Evolutionary conservation across 2,113 vertebrate species (phyloP).

Genomic region (Isurus oxyrinchus): DNA sequence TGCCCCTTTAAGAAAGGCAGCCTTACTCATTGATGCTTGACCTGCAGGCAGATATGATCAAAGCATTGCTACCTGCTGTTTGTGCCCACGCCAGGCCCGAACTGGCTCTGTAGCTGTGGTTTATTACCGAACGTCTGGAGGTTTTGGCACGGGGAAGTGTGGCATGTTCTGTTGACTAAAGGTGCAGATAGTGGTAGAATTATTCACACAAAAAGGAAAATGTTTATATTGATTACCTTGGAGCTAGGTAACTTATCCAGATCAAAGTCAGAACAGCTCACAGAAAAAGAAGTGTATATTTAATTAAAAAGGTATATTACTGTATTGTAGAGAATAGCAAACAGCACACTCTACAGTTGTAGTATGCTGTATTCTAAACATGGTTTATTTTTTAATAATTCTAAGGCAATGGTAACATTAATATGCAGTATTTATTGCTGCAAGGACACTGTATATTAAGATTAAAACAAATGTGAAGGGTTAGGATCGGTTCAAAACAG

Average conservation of each 20-base stretch:
- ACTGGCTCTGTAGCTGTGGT: not conserved
- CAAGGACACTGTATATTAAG: not conserved
- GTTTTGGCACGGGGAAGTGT: not conserved
- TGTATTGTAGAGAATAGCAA: not conserved
- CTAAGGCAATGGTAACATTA: not conserved
- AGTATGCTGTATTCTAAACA: not conserved
- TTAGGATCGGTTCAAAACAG: not conserved
- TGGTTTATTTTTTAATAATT: not conserved
- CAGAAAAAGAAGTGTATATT: not conserved
- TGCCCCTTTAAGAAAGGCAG: too few relatives aligned
- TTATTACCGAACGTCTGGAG: not conserved
- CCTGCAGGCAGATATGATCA: not conserved
- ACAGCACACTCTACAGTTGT: not conserved
- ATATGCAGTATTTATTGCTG: too few relatives aligned
- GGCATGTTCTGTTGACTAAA: not conserved
- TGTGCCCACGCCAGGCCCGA: not conserved
- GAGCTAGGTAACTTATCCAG: not conserved
- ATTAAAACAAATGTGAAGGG: not conserved
- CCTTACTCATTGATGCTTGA: too few relatives aligned
- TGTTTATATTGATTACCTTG: not conserved
- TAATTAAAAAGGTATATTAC: not conserved
- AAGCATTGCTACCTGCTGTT: not conserved
- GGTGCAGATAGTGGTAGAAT: not conserved
- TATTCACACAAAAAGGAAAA: not conserved
- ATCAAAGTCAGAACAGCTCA: not conserved